Base-by-base conservation (phyloP, 2,888 invertebrate genomes). In the Sinopyrophorus schimmeli region DNA sequence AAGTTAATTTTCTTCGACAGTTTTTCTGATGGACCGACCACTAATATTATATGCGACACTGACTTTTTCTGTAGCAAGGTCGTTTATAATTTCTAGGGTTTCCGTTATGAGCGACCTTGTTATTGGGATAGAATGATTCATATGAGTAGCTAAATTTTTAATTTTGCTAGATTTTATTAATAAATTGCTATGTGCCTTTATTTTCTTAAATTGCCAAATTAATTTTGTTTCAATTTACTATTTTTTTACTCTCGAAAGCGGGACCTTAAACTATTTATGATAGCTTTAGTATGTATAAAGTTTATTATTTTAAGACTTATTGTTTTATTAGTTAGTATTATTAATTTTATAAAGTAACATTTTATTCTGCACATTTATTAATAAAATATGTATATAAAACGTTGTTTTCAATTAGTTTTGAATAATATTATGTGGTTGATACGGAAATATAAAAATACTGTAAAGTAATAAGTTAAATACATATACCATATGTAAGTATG, bases 1-100 rank as follows among this genome's bases (percentile, higher is more conserved):
- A 50, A 41, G 43, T 2, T n/a, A n/a, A 44, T 50, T n/a, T n/a
- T n/a, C n/a, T n/a, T n/a, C n/a, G n/a, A n/a, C n/a, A n/a, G 48
- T 35, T 53, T 53, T 52, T 46, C 37, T 40, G 52, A 50, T 44
- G 32, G 43, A 54, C 55, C 50, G 34, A 53, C 7, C 6, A 27
- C 20, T 49, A 16, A 9, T 21, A 21, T 2, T 21, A 21, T n/a
- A 15, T 28, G 24, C 21, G 49, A 43, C 32, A 43, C 38, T 43
- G 37, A 37, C 31, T 16, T 14, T 28, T 34, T 34, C 35, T 12
- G 14, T 28, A 5, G 27, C 49, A 49, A 43, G 43, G 49, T 32
- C 31, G 42, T 27, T 14, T 18, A 30, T 30, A 42, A 31, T 11
- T 23, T 23, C 15, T 16, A 32, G n/a, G n/a, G 14, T 47, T 32